Base-by-base conservation (phyloP, 92 coral and sea anemone species). In the Bergia puertoricense region DNA sequence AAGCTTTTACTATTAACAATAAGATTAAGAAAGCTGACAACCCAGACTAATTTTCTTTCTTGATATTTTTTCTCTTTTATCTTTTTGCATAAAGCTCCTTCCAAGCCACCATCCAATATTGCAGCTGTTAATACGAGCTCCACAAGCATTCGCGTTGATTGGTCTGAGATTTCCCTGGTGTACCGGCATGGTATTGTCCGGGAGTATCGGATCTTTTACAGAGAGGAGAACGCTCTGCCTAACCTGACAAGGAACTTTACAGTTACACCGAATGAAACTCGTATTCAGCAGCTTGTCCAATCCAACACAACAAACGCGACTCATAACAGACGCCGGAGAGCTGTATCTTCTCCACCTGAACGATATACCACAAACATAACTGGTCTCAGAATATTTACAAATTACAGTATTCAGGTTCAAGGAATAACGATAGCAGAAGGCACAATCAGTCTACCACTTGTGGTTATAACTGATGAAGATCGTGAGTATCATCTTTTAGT, bases 401-500 rank as follows among this genome's bases (percentile, higher is more conserved):
- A 91, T 42, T 93, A 93, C 56, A 81, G 83, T 0, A 79, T 93
- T n/a, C 88, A 56, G 13, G 86, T 93, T 5, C 89, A 90, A 40
- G 94, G 86, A 16, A 71, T 54, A 20, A 93, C 96, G 6, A 86
- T 93, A 22, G 43, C 62, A 5, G 88, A 39, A n/a, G 96, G 96
- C 3, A 73, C 88, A 22, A 74, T 37, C 1, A 89, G 88, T 57
- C 65, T 77, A 57, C 87, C 89, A 40, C 80, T 86, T 1, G 72
- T 80, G 43, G 90, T 85, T 15, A 75, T 92, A 30, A 93, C 95
- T 8, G 95, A 91, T 75, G 95, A 93, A 86, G 93, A 89, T 51
- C 74, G 95, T 93, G 88, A 89, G 93, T 71, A 36, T 39, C 30
- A 7, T 71, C 6, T 14, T 14, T 38, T 22, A 22, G 50, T 14